These are phyloP conservation scores for Sanderia malayensis DNA, from an alignment of 30 jellyfish, hydroid and myxozoan genomes.

Conservation along the genomic window DNA sequence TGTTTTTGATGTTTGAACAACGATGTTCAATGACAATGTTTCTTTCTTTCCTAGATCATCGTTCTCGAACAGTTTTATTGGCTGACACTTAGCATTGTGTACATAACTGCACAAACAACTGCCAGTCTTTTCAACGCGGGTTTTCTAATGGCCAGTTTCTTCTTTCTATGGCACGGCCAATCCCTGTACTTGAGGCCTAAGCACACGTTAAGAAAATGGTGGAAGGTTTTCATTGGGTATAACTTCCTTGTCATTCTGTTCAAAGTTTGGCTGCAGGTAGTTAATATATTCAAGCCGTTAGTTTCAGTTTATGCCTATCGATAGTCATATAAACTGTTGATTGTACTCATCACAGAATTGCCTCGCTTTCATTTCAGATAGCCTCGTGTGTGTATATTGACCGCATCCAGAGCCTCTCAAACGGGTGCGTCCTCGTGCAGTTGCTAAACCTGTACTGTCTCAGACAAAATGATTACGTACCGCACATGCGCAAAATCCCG, in stretches of 20 bases:
- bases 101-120: conserved; percentile 90
- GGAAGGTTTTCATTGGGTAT: conserved; percentile 81
- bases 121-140: conserved; percentile 92
- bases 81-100: conserved; percentile 83
- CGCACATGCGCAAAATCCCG: conserved; percentile 18
- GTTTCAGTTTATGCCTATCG: too few relatives aligned
- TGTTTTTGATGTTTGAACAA: too few relatives aligned
- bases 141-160: conserved; percentile 85
- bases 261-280: conserved; percentile 93
- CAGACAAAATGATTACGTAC: conserved; percentile 46
- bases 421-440: conserved; percentile 70
- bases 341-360: too few relatives aligned
- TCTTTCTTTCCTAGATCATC: conserved; percentile 50
- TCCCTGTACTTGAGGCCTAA: conserved; percentile 85
- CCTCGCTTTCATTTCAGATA: conserved; percentile 45
- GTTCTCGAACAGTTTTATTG: conserved; percentile 83
- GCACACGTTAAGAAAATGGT: conserved; percentile 84
- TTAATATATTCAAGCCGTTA: too few relatives aligned
- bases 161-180: conserved; percentile 97
- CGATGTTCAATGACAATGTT: too few relatives aligned
- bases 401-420: conserved; percentile 8
- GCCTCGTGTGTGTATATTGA: conserved; percentile 84
- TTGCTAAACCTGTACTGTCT: conserved; percentile 80
- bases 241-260: conserved; percentile 76
- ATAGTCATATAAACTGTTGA: too few relatives aligned